These are phyloP conservation scores for Epinotia brunnichana DNA, from an alignment of 2,888 invertebrate species.

Conservation along the genomic window DNA sequence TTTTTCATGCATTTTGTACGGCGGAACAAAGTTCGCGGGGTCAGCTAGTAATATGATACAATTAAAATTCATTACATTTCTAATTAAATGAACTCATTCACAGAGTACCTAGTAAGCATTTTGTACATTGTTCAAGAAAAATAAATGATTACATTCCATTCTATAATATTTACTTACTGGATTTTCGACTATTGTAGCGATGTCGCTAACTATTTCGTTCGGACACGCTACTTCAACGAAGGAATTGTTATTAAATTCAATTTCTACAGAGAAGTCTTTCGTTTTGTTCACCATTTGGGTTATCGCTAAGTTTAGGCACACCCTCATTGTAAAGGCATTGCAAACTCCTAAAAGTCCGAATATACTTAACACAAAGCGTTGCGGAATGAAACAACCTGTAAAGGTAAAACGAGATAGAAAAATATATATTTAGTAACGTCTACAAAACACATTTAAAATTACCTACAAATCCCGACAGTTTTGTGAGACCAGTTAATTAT, in stretches of 20 bases:
- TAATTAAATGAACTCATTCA: too few species aligned
- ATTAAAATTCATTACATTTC: too few species aligned
- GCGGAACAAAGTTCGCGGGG: too few species aligned
- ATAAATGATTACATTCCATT: too few species aligned
- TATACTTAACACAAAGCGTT: constrained; percentile 35
- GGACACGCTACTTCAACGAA: constrained; percentile 23
- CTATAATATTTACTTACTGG: constrained; percentile 40
- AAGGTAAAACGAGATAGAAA: neutral
- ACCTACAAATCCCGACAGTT: too few species aligned
- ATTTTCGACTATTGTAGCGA: constrained; percentile 24
- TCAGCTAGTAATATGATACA: too few species aligned
- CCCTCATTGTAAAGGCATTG: constrained; percentile 41
- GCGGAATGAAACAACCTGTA: constrained; percentile 39
- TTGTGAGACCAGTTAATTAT: too few species aligned
- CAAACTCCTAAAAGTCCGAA: constrained; percentile 39
- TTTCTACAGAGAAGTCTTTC: constrained; percentile 9
- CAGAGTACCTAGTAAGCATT: too few species aligned
- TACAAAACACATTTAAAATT: too few species aligned
- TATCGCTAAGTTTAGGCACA: constrained; percentile 36
- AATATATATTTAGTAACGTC: too few species aligned
- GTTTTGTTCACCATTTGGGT: constrained; percentile 43
- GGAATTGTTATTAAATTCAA: constrained; percentile 5
- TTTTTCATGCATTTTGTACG: too few species aligned
- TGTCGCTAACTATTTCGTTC: constrained; percentile 21
- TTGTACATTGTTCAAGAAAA: too few species aligned